Percentiles rank a stretch among this genome's conserved stretches.
These are phyloP conservation scores for Pipra filicauda DNA, from an alignment of 2,113 vertebrate species.

Conservation along the genomic window DNA sequence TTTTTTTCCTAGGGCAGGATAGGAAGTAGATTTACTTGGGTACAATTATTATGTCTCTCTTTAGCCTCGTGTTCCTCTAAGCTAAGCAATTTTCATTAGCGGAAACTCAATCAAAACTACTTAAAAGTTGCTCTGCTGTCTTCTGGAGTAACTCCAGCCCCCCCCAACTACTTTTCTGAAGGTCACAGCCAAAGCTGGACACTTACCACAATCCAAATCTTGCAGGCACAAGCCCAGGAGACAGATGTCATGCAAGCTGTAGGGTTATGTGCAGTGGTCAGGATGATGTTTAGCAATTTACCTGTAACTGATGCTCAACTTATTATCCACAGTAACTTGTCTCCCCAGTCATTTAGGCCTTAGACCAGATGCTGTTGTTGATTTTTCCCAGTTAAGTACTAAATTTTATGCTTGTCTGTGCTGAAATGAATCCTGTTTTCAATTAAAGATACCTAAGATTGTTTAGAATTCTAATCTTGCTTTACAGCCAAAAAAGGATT, in stretches of 20 bases:
- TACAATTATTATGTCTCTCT: not conserved
- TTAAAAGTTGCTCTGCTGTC: not conserved
- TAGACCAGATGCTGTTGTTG: not conserved
- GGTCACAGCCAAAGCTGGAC: not conserved
- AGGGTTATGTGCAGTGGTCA: not conserved
- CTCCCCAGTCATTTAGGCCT: not conserved
- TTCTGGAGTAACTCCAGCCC: not conserved
- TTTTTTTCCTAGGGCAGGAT: not conserved
- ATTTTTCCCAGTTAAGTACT: not conserved
- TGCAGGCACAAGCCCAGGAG: not conserved
- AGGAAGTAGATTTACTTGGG: not conserved
- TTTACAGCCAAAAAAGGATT: not conserved
- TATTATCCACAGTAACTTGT: not conserved
- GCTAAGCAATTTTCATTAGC: not conserved
- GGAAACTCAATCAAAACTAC: not conserved
- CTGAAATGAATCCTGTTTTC: not conserved
- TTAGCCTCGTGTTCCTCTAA: not conserved
- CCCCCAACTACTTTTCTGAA: not conserved
- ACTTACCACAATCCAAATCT: not conserved
- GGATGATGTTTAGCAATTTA: not conserved
- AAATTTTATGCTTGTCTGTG: not conserved
- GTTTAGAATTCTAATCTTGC: not conserved
- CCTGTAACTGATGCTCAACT: not conserved
- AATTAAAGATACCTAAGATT: not conserved
- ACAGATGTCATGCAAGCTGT: not conserved